Conservation (phyloP, 2,888 invertebrate genomes). For the Chalcosyrphus nemorum region DNA sequence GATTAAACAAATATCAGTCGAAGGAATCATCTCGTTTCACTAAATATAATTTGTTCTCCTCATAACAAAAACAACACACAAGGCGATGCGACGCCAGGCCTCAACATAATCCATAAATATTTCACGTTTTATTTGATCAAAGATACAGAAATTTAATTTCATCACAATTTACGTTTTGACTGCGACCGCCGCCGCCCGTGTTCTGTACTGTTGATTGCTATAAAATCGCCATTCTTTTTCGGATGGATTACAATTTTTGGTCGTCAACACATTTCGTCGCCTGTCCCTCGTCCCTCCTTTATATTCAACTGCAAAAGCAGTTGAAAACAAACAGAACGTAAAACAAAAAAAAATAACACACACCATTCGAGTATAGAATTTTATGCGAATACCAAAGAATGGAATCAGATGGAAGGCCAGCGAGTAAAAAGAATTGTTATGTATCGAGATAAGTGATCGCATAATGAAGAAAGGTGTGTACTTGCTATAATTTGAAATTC, state of each 20-base stretch:
- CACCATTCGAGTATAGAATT: slow-evolving; percentile 44
- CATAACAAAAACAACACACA: neutral
- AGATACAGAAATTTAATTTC: slow-evolving; percentile 72
- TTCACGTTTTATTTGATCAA: slow-evolving; percentile 72
- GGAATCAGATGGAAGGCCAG: slow-evolving; percentile 56
- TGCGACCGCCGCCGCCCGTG: slow-evolving; percentile 45
- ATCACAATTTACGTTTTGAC: slow-evolving; percentile 63
- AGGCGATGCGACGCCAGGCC: neutral
- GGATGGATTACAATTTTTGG: slow-evolving; percentile 67
- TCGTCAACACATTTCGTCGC: slow-evolving; percentile 38
- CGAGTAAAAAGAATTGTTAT: slow-evolving; percentile 52
- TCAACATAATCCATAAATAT: slow-evolving; percentile 69
- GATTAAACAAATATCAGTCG: slow-evolving; percentile 44
- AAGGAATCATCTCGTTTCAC: slow-evolving; percentile 36
- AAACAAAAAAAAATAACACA: neutral
- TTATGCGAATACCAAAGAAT: slow-evolving; percentile 62
- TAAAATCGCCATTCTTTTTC: slow-evolving; percentile 65
- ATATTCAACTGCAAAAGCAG: no score
- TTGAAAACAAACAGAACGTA: neutral
- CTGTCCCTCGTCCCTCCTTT: no score
- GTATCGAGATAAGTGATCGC: slow-evolving; percentile 71
- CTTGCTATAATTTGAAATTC: slow-evolving; percentile 73
- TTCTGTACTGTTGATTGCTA: slow-evolving; percentile 66
- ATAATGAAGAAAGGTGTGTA: slow-evolving; percentile 73
- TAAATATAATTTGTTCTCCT: slow-evolving; percentile 32